These are phyloP conservation scores for Antheraea pernyi DNA, from an alignment of 1,140 invertebrate species.

Conservation along the genomic window DNA sequence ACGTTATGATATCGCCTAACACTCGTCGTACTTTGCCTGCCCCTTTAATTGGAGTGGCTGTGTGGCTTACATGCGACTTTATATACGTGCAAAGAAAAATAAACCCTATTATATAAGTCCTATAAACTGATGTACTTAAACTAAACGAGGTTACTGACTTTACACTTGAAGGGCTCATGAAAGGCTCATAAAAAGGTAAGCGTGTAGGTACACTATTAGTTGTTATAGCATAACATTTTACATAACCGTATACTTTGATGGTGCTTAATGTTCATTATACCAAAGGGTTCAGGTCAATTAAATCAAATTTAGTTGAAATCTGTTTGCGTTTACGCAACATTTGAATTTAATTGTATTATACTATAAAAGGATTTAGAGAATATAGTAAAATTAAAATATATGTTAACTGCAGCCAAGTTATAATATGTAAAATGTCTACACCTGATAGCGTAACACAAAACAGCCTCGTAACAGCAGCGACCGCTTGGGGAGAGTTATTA, in stretches of 20 bases:
- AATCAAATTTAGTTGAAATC: background rate
- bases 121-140: background rate
- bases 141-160: background rate
- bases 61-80: background rate
- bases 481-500: too few species aligned
- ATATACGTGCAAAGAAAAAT: background rate
- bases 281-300: background rate
- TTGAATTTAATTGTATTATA: background rate
- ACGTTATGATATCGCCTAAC: constrained; percentile 2
- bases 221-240: background rate
- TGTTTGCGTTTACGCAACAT: background rate
- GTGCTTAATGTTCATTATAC: background rate
- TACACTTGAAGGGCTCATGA: background rate
- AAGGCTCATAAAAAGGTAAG: background rate
- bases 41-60: constrained; percentile 3
- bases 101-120: background rate
- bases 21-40: background rate
- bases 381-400: too few species aligned
- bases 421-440: too few species aligned
- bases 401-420: too few species aligned
- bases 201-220: constrained; percentile 2
- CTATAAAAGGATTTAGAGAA: background rate
- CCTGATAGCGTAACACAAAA: too few species aligned
- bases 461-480: too few species aligned
- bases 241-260: background rate